Evolutionary conservation across 1,140 invertebrate species (phyloP).

Genomic region (Antheraea pernyi): DNA sequence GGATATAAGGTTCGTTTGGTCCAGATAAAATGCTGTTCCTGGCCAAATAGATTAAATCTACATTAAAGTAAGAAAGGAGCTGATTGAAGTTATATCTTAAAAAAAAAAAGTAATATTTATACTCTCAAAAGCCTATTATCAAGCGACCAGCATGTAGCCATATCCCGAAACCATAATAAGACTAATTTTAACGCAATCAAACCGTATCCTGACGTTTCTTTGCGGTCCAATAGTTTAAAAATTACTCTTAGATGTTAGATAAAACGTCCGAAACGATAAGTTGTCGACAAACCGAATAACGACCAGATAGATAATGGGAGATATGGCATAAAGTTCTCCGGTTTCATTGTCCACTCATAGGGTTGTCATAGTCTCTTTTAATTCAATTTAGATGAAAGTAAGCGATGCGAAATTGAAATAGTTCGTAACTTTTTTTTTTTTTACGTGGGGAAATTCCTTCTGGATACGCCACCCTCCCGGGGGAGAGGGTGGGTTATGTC

Average conservation of each 20-base stretch:
- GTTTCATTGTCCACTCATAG: slow-evolving; percentile 4
- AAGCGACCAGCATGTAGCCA: not conserved
- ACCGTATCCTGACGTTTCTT: slow-evolving; percentile 21
- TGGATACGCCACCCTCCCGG: too few relatives aligned
- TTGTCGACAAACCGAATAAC: slow-evolving; percentile 42
- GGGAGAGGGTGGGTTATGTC: too few relatives aligned
- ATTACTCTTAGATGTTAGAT: slow-evolving; percentile 41
- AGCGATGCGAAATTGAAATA: not conserved
- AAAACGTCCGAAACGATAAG: slow-evolving; percentile 34
- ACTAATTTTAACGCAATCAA: slow-evolving; percentile 39
- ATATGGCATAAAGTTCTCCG: slow-evolving; percentile 10
- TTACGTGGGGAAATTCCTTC: too few relatives aligned
- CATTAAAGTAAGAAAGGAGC: too few relatives aligned
- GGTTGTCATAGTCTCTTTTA: slow-evolving; percentile 12
- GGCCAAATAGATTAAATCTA: too few relatives aligned
- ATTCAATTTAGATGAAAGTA: not conserved
- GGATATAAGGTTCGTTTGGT: too few relatives aligned
- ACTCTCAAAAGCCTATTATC: not conserved
- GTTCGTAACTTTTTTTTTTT: too few relatives aligned
- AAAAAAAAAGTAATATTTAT: not conserved
- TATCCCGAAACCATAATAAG: not conserved
- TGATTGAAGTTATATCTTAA: too few relatives aligned
- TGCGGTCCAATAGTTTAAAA: slow-evolving; percentile 39
- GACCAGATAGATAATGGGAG: slow-evolving; percentile 51
- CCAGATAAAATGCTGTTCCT: too few relatives aligned